Evolutionary conservation across 2,888 invertebrate species (phyloP).

Genomic region (Zygogramma bicolorata): DNA sequence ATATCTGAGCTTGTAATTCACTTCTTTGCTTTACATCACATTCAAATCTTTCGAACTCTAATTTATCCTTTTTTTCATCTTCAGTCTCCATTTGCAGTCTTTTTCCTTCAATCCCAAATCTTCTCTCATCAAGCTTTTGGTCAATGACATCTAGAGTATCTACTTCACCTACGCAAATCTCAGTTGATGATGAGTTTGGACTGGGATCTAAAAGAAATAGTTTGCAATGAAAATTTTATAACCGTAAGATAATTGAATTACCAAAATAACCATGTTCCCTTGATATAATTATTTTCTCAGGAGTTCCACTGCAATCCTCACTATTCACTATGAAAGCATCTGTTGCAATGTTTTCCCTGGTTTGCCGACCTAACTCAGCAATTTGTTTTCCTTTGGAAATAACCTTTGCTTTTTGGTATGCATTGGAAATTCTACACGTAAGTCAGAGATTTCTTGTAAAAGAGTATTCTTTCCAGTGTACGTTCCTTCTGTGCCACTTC

Average conservation of each 20-base stretch:
- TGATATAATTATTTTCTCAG: neutral
- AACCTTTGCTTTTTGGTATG: neutral
- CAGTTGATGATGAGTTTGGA: neutral
- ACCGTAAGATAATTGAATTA: neutral
- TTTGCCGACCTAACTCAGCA: neutral
- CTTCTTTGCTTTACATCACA: neutral
- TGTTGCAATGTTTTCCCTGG: neutral
- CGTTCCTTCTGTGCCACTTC: constrained; percentile 2
- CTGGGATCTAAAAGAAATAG: neutral
- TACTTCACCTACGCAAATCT: neutral
- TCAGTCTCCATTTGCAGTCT: neutral
- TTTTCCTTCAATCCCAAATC: neutral
- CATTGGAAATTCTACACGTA: neutral
- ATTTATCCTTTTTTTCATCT: neutral
- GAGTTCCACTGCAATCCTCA: neutral
- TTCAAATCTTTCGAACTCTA: neutral
- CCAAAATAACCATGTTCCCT: constrained; percentile 3
- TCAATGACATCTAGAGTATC: neutral
- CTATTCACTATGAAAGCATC: neutral
- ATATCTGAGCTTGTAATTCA: neutral
- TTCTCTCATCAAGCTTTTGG: neutral
- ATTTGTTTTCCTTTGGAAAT: neutral
- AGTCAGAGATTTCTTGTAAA: neutral
- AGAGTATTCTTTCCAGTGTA: neutral
- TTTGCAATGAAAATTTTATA: neutral